These are phyloP conservation scores for Molorchus minor DNA, from an alignment of 2,888 invertebrate species.

Conservation along the genomic window DNA sequence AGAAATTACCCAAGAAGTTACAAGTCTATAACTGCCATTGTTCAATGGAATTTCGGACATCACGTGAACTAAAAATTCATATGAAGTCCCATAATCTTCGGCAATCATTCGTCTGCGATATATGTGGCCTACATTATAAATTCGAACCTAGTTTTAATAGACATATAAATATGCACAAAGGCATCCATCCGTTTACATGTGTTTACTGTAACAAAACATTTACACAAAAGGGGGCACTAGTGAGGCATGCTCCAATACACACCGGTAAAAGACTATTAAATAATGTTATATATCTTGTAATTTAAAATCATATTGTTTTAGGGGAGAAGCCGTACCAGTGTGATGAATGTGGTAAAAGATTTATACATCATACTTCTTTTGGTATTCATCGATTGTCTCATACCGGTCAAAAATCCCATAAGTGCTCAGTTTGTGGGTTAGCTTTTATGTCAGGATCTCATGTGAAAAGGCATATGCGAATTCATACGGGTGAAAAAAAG, in stretches of 20 bases:
- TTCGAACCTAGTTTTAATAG: constrained; percentile 63
- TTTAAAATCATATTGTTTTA: constrained; percentile 36
- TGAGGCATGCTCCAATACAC: constrained; percentile 66
- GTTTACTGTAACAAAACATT: constrained; percentile 65
- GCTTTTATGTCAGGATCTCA: constrained; percentile 73
- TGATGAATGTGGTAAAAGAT: constrained; percentile 59
- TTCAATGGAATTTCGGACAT: constrained; percentile 52
- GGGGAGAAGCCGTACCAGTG: constrained; percentile 56
- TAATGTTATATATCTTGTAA: too few relatives aligned
- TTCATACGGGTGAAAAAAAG: constrained; percentile 72
- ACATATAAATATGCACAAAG: constrained; percentile 66
- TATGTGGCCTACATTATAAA: constrained; percentile 66
- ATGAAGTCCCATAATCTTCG: constrained; percentile 45
- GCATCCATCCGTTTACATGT: constrained; percentile 64
- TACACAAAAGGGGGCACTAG: constrained; percentile 66
- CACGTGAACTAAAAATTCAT: constrained; percentile 53
- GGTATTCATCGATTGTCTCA: constrained; percentile 75
- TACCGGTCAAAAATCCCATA: constrained; percentile 69
- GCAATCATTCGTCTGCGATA: constrained; percentile 62
- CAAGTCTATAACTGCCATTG: constrained; percentile 51
- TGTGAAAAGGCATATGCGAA: constrained; percentile 73
- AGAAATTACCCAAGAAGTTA: too few relatives aligned
- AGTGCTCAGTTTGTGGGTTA: constrained; percentile 70
- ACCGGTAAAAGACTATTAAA: too few relatives aligned
- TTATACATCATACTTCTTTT: constrained; percentile 75